Evolutionary conservation across 2,888 invertebrate genomes (phyloP), one percentile per base, ranked within the genome.

Genomic region (Crioceris asparagi): DNA sequence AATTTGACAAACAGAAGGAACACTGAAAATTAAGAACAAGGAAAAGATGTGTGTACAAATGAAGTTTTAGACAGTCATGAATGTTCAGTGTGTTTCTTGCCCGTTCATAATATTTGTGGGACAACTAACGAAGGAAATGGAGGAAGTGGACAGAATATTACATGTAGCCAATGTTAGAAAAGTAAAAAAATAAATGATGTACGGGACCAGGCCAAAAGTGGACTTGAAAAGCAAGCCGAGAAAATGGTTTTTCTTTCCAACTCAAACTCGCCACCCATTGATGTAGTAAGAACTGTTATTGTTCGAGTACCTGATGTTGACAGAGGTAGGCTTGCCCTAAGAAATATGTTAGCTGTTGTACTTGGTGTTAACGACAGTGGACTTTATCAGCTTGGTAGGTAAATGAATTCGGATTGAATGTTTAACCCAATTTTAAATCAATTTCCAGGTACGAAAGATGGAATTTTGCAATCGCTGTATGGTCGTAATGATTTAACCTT

Each of bases 331-430:
- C 35, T 36, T 35, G 35, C 35, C 15, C 29, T 17, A 19, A 36
- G 32, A 33, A 36, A 36, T 36, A 33, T 36, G 23, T 35, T 36
- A 36, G 36, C 36, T 36, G 36, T 36, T 33, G 32, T 36, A 16
- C 21, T 36, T 12, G 35, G 11, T 36, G 11, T 36, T 36, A 36
- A 36, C 14, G 36, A 36, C 11, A 35, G 34, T 18, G 36, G 36
- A 36, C 18, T 36, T 33, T 36, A 36, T 35, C 36, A 36, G 36
- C 32, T 18, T 36, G 36, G 36, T 36, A 35, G 4, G 25, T 29
- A 35, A 32, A n/a, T 33, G 15, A 31, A 35, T 25, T 4, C 10
- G 11, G 4, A n/a, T 29, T 15, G 17, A 8, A 29, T 19, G 18
- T 19, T 33, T 33, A 26, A 29, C 15, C 10, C 15, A 35, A 26